Percentiles rank a stretch among this genome's conserved stretches.
These are phyloP conservation scores for Trissolcus brochymenae DNA, from an alignment of 2,888 invertebrate genomes.

Conservation along the genomic window DNA sequence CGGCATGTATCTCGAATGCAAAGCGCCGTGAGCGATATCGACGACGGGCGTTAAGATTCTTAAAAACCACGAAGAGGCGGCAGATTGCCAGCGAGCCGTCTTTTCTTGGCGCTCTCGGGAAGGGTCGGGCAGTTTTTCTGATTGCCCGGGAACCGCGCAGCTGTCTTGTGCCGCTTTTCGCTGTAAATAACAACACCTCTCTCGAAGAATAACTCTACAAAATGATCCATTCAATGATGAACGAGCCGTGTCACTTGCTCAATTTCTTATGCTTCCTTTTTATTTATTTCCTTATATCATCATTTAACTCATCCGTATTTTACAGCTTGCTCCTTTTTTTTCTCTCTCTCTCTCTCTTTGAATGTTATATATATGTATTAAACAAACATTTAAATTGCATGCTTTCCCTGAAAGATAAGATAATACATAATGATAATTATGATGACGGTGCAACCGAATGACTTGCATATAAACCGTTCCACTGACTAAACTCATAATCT, in stretches of 20 bases:
- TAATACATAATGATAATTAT: constrained; percentile 5
- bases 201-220: constrained; percentile 63
- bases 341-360: too few species aligned
- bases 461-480: constrained; percentile 67
- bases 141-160: constrained; percentile 75
- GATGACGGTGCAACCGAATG: constrained; percentile 49
- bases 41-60: constrained; percentile 70
- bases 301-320: background rate
- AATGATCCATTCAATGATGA: constrained; percentile 56
- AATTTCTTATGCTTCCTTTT: constrained; percentile 40
- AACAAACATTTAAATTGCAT: background rate
- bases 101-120: constrained; percentile 19
- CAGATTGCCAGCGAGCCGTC: constrained; percentile 60
- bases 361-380: too few species aligned
- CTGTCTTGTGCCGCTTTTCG: constrained; percentile 67
- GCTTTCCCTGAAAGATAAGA: background rate
- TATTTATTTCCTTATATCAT: background rate
- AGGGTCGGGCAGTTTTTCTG: constrained; percentile 71
- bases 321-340: background rate
- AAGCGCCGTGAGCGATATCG: constrained; percentile 67
- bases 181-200: constrained; percentile 65
- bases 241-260: constrained; percentile 35
- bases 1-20: constrained; percentile 66
- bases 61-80: constrained; percentile 67
- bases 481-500: constrained; percentile 75